Evolutionary conservation across 1,140 invertebrate species (phyloP).

Genomic region (Drosophila dunni): DNA sequence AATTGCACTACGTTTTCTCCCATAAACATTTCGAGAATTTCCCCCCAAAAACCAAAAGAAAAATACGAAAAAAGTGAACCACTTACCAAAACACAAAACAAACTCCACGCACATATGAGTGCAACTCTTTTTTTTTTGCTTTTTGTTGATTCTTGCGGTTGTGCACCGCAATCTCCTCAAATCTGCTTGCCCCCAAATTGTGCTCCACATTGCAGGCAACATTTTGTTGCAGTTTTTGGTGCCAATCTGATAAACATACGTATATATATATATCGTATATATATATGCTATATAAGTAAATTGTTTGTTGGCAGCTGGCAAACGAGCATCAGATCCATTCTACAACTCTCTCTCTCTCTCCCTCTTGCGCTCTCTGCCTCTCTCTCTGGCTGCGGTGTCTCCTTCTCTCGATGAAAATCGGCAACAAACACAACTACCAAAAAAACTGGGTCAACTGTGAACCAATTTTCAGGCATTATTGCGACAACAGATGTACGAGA

Average conservation of each 20-base stretch:
- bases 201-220: constrained; percentile 40
- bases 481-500: constrained; percentile 62
- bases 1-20: constrained; percentile 30
- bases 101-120: constrained; percentile 10
- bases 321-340: constrained; percentile 53
- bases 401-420: constrained; percentile 19
- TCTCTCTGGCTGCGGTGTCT: not conserved
- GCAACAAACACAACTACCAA: constrained; percentile 47
- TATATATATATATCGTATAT: constrained; percentile 5
- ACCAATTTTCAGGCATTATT: constrained; percentile 77
- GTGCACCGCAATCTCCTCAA: constrained; percentile 5
- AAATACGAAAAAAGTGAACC: constrained; percentile 13
- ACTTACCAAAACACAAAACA: constrained; percentile 11
- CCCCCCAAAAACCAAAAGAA: not conserved
- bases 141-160: constrained; percentile 8
- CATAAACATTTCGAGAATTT: constrained; percentile 36
- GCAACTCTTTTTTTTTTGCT: not conserved
- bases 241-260: constrained; percentile 37
- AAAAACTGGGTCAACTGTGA: constrained; percentile 69
- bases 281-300: constrained; percentile 7
- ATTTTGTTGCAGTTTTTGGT: constrained; percentile 49
- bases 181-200: not conserved
- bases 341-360: constrained; percentile 17
- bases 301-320: constrained; percentile 48
- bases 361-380: constrained; percentile 9